Evolutionary conservation across 2,797 vertebrate genomes (phyloP).

Genomic region (Nyctalus aviator): DNA sequence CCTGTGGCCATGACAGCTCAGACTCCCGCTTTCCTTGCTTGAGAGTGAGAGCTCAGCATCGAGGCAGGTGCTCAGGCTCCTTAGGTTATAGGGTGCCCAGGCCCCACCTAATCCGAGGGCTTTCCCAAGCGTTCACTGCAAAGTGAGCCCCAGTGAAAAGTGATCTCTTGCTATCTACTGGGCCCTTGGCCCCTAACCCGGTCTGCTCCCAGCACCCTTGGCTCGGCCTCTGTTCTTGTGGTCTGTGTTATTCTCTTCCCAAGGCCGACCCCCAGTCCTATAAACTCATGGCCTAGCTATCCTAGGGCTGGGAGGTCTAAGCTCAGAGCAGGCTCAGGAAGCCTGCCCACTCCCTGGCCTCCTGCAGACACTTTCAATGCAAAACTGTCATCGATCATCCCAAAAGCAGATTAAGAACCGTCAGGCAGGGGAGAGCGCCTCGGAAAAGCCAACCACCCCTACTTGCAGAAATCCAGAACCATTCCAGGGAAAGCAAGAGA

Average conservation of each 20-base stretch:
- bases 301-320: rapidly evolving
- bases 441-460: too few relatives aligned
- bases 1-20: rapidly evolving
- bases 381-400: too few relatives aligned
- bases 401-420: too few relatives aligned
- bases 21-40: neutral
- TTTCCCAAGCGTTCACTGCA: rapidly evolving
- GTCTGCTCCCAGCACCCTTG: neutral
- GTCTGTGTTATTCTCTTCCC: neutral
- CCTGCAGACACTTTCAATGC: too few relatives aligned
- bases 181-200: too few relatives aligned
- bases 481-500: too few relatives aligned
- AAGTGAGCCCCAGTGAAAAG: neutral
- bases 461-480: too few relatives aligned
- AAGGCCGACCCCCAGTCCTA: rapidly evolving
- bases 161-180: rapidly evolving
- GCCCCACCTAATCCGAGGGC: neutral
- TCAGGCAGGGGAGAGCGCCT: too few relatives aligned
- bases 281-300: neutral
- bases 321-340: too few relatives aligned
- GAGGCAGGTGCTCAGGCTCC: neutral
- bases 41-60: neutral
- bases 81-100: neutral
- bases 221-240: neutral
- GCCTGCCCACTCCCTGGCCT: too few relatives aligned